A percentile compares a stretch with the other conserved stretches of the same genome.
Conservation (phyloP, 2,888 invertebrate species). For the Lycophotia porphyrea region DNA sequence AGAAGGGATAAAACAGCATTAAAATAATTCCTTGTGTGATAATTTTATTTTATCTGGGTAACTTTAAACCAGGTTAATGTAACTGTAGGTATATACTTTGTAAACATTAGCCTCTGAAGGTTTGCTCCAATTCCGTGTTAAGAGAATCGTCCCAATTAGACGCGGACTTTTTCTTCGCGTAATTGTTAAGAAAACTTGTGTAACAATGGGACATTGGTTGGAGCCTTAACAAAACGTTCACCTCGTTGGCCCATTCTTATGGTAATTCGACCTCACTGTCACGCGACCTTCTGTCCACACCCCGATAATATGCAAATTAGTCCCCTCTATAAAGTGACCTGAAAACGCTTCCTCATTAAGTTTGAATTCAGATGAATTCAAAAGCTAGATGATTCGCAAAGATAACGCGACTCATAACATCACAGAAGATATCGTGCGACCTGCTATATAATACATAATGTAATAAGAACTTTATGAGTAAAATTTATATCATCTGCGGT, state of each 20-base stretch:
- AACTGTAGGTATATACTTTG: constrained; percentile 45
- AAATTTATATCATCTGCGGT: constrained; percentile 53
- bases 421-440: constrained; percentile 38
- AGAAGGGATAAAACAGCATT: not conserved
- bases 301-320: constrained; percentile 89
- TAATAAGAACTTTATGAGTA: constrained; percentile 43
- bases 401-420: constrained; percentile 36
- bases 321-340: constrained; percentile 85
- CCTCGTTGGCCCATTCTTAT: constrained; percentile 87
- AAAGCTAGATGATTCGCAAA: constrained; percentile 63
- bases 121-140: constrained; percentile 60
- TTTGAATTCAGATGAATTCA: constrained; percentile 75
- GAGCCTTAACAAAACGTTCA: constrained; percentile 85
- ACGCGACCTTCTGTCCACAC: constrained; percentile 88
- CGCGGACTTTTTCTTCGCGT: constrained; percentile 68
- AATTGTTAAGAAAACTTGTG: constrained; percentile 80
- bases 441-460: constrained; percentile 28
- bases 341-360: constrained; percentile 85
- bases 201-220: constrained; percentile 79
- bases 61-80: constrained; percentile 46
- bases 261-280: constrained; percentile 85
- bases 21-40: constrained; percentile 20
- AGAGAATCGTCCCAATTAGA: constrained; percentile 65
- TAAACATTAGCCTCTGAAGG: constrained; percentile 50
- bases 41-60: constrained; percentile 32